phyloP scores from a whole-genome alignment of 2,888 invertebrate genomes.

The Cataglyphis albicans region DNA sequence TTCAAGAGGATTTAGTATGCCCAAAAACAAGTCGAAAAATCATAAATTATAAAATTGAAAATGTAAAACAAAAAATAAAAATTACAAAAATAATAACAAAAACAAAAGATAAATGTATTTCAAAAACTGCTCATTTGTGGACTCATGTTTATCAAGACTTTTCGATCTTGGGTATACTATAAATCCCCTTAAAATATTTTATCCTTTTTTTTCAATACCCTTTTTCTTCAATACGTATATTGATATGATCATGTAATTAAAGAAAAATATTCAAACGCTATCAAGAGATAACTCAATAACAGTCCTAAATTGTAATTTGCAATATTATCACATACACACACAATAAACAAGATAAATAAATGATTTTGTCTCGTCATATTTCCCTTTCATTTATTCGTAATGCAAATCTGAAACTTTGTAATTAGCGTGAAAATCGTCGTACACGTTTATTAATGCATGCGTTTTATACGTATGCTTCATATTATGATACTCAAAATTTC shows the following conservation, averaged over 20 bases:
- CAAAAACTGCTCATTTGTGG: too few species aligned
- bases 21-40: too few species aligned
- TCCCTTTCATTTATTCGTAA: neutral
- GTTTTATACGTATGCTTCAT: neutral
- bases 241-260: neutral
- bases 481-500: neutral
- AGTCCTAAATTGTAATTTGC: neutral
- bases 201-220: too few species aligned
- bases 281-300: neutral
- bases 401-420: neutral
- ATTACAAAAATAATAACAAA: too few species aligned
- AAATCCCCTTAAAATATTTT: too few species aligned
- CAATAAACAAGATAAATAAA: neutral
- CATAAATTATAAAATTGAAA: too few species aligned
- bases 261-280: neutral
- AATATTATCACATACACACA: neutral
- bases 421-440: conserved; percentile 3
- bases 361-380: neutral
- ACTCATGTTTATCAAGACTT: too few species aligned
- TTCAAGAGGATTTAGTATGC: too few species aligned
- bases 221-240: neutral
- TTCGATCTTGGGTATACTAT: too few species aligned
- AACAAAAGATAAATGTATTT: too few species aligned
- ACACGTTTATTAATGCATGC: neutral
- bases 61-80: too few species aligned